Percentiles rank a stretch among this genome's conserved stretches.
phyloP scores from a whole-genome alignment of 2,888 invertebrate genomes.

The Aproaerema taeniolella region DNA sequence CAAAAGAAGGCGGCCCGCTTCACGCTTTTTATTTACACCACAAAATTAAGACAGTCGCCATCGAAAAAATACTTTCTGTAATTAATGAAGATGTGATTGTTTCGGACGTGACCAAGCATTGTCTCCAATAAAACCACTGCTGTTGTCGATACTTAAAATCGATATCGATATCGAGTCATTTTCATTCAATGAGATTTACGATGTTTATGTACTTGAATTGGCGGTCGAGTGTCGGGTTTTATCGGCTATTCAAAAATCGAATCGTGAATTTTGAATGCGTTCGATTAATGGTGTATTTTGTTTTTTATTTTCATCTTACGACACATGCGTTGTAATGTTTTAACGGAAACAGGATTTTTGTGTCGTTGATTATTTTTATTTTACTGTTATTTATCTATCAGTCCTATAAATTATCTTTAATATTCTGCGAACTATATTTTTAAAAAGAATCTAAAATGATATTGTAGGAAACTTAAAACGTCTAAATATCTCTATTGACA shows the following conservation, averaged over 20 bases:
- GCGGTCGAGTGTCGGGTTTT: constrained; percentile 64
- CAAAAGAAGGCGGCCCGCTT: constrained; percentile 14
- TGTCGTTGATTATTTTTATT: background rate
- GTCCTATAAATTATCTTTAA: no score
- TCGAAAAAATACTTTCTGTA: constrained; percentile 55
- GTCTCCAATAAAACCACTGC: constrained; percentile 56
- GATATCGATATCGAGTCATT: constrained; percentile 34
- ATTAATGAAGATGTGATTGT: constrained; percentile 74
- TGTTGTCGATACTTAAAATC: constrained; percentile 28
- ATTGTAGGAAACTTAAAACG: no score
- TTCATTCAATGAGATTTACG: constrained; percentile 68
- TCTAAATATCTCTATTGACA: no score
- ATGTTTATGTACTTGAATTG: constrained; percentile 66
- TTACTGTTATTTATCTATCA: no score
- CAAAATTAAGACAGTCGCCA: constrained; percentile 31
- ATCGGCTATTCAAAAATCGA: constrained; percentile 63
- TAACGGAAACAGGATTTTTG: constrained; percentile 37
- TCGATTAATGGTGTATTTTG: constrained; percentile 48
- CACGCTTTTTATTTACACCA: constrained; percentile 31
- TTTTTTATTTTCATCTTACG: constrained; percentile 37
- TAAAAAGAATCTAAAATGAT: no score
- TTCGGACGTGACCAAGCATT: constrained; percentile 51
- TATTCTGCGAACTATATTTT: no score
- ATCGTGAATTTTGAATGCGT: constrained; percentile 49
- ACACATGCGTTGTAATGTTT: no score